Evolutionary conservation across 35 echinoderm and acorn worm species (phyloP).

Genomic region (Diadema setosum): DNA sequence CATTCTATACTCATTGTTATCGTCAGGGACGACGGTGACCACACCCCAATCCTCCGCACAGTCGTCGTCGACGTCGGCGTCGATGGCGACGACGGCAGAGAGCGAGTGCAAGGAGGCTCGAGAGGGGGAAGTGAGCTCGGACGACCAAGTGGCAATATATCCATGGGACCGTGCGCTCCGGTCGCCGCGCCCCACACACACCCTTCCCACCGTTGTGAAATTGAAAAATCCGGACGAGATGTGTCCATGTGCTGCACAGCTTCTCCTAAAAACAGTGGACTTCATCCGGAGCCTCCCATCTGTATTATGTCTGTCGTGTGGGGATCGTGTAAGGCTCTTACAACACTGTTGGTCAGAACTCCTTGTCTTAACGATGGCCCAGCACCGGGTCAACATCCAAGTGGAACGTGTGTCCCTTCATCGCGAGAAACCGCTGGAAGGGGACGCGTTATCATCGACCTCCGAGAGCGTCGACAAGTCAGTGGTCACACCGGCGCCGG

Average conservation of each 20-base stretch:
- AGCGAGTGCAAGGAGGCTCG: neutral
- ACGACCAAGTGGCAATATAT: slow-evolving; percentile 16
- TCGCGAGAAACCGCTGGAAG: neutral
- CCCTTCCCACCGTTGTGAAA: slow-evolving; percentile 60
- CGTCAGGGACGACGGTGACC: slow-evolving; percentile 21
- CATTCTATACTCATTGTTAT: slow-evolving; percentile 43
- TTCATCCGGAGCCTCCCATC: slow-evolving; percentile 90
- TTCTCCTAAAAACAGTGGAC: slow-evolving; percentile 91
- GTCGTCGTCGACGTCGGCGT: neutral
- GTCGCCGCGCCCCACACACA: slow-evolving; percentile 20
- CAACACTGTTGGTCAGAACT: slow-evolving; percentile 98
- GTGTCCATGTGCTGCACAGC: slow-evolving; percentile 84
- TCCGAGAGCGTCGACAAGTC: neutral
- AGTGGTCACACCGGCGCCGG: neutral
- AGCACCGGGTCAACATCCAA: slow-evolving; percentile 88
- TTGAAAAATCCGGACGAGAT: slow-evolving; percentile 69
- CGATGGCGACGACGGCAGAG: neutral
- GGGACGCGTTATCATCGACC: neutral
- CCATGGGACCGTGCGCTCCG: neutral
- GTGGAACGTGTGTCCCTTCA: slow-evolving; percentile 47
- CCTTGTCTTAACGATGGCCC: slow-evolving; percentile 86
- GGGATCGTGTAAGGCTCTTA: slow-evolving; percentile 75
- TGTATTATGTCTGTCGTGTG: slow-evolving; percentile 31
- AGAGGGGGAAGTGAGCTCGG: neutral
- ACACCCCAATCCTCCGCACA: slow-evolving; percentile 4